phyloP scores from a whole-genome alignment of 2,113 vertebrate species.

The Canis aureus region DNA sequence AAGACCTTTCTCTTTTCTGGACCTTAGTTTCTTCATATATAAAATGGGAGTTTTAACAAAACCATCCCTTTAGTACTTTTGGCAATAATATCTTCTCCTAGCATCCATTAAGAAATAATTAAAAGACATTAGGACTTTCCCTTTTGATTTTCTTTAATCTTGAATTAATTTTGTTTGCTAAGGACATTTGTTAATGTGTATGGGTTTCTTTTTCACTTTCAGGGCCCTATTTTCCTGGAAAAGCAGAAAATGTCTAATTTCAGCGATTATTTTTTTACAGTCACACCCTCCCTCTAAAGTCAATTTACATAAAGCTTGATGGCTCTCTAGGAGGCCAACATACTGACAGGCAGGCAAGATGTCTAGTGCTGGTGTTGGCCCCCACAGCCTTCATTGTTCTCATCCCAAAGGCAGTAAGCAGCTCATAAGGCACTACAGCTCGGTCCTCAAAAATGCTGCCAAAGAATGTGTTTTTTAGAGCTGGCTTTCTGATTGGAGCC shows the following conservation, averaged over 20 bases:
- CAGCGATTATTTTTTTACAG: background rate
- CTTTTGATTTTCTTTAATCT: background rate
- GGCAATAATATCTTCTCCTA: background rate
- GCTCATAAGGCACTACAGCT: fast-evolving
- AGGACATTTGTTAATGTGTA: background rate
- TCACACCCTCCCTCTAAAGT: background rate
- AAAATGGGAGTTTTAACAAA: background rate
- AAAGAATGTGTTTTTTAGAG: background rate
- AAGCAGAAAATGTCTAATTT: background rate
- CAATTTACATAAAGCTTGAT: slow-evolving; percentile 35
- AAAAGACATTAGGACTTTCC: background rate
- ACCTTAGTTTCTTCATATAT: background rate
- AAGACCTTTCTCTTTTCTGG: background rate
- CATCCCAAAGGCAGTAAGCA: background rate
- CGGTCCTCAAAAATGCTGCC: background rate
- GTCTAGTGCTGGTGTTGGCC: background rate
- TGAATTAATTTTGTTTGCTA: slow-evolving; percentile 36
- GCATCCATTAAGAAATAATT: background rate
- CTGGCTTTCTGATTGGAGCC: background rate
- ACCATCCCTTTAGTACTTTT: background rate
- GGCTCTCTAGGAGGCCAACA: background rate
- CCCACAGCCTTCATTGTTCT: background rate
- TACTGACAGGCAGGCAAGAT: background rate
- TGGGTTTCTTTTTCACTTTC: background rate
- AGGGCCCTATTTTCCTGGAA: slow-evolving; percentile 5